Percentiles rank a stretch among this genome's conserved stretches.
These are phyloP conservation scores for Galerucella calmariensis DNA, from an alignment of 2,888 invertebrate genomes.

Conservation along the genomic window DNA sequence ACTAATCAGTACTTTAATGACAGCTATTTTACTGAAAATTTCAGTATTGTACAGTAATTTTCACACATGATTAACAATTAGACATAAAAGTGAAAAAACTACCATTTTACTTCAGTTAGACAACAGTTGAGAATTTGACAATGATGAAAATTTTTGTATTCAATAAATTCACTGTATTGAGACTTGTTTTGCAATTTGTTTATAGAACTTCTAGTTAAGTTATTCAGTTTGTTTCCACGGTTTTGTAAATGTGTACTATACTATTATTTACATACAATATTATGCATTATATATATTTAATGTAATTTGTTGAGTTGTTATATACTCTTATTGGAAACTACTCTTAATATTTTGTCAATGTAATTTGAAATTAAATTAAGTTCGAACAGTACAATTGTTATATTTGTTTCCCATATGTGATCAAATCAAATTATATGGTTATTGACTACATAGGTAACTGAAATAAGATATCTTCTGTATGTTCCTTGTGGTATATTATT, in stretches of 20 bases:
- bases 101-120: neutral
- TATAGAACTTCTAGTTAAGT: neutral
- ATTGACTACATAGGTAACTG: too few relatives aligned
- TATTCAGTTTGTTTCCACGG: neutral
- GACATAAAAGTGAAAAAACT: neutral
- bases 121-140: constrained; percentile 1
- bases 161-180: neutral
- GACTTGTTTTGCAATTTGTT: neutral
- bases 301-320: neutral
- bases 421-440: too few relatives aligned
- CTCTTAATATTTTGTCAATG: neutral
- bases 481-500: too few relatives aligned
- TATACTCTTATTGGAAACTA: neutral
- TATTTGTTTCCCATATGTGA: too few relatives aligned
- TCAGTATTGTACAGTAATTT: neutral
- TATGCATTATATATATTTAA: neutral
- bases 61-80: neutral
- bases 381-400: neutral
- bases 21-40: too few relatives aligned
- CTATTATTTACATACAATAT: neutral
- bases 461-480: too few relatives aligned
- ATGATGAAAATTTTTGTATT: neutral
- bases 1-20: too few relatives aligned
- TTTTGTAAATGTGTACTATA: neutral
- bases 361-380: constrained; percentile 1